Base-by-base conservation (phyloP, 2,888 invertebrate species). In the Carabus problematicus region DNA sequence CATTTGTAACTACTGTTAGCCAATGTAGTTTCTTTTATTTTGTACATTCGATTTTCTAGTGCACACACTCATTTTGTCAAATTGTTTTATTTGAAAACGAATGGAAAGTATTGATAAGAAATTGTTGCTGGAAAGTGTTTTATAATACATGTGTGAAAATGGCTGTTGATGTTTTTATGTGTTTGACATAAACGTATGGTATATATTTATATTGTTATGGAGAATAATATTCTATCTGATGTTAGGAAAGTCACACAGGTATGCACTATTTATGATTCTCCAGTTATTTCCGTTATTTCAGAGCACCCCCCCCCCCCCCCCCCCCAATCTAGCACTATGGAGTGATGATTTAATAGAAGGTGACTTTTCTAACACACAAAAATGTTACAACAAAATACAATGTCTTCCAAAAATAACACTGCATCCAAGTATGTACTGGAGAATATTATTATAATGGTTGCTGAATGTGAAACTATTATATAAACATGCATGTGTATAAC, bases 321-420 rank as follows among this genome's bases (percentile, higher is more conserved):
- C n/a, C n/a, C n/a, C n/a, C n/a, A n/a, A n/a, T n/a, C n/a, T n/a
- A n/a, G n/a, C n/a, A n/a, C n/a, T n/a, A n/a, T n/a, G n/a, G n/a
- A 29, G 29, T 29, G 29, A 3, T 2, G 2, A 29, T 29, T 29
- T 29, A 29, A 29, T n/a, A n/a, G n/a, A 29, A 14, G 16, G 19
- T 14, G 8, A 18, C 14, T 52, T 52, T 18, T 52, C 16, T 52
- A 45, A 11, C 52, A 60, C 42, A 67, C 41, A 60, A 59, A 39
- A 39, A 29, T 56, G 18, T 29, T 60, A 59, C 59, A 67, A 67
- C 67, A 67, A 67, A 67, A 42, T 43, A 52, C 55, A 14, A 67
- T 67, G 67, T 67, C 67, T 67, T 67, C 67, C 67, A 67, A 49
- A 52, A 64, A 41, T 8, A 52, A 56, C n/a, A 66, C 11, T 4